Percentiles rank a stretch among this genome's conserved stretches.
Evolutionary conservation across 2,113 vertebrate species (phyloP).

Genomic region (Eulemur macaco): DNA sequence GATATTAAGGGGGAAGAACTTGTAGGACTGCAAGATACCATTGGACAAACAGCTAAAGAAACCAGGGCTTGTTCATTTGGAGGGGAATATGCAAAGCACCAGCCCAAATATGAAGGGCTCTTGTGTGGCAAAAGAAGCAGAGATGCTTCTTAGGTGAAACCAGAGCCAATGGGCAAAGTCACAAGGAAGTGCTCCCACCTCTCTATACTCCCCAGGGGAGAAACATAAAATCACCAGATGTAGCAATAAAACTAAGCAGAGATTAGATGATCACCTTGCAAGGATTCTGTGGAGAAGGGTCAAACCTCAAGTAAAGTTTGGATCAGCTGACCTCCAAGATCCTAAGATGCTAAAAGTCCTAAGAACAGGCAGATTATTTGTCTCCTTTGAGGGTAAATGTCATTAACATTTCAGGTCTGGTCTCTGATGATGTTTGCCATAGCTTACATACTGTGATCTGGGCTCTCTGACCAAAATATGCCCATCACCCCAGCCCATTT

Average conservation of each 20-base stretch:
- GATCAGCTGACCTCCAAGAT: neutral
- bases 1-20: neutral
- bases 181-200: neutral
- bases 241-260: neutral
- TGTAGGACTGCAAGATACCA: neutral
- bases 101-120: neutral
- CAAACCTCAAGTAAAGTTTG: neutral
- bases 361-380: neutral
- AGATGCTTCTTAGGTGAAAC: neutral
- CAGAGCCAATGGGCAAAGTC: neutral
- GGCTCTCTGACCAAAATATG: constrained; percentile 48
- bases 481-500: neutral
- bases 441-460: neutral
- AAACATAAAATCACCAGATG: neutral
- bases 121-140: neutral
- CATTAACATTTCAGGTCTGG: neutral
- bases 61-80: neutral
- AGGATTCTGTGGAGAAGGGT: neutral
- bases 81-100: neutral
- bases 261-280: neutral
- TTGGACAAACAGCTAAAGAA: neutral
- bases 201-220: neutral
- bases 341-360: neutral
- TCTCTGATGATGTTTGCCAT: neutral
- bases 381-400: neutral